A percentile compares a stretch with the other conserved stretches of the same genome.
These are phyloP conservation scores for Lagria hirta DNA, from an alignment of 2,888 invertebrate genomes.

Conservation along the genomic window DNA sequence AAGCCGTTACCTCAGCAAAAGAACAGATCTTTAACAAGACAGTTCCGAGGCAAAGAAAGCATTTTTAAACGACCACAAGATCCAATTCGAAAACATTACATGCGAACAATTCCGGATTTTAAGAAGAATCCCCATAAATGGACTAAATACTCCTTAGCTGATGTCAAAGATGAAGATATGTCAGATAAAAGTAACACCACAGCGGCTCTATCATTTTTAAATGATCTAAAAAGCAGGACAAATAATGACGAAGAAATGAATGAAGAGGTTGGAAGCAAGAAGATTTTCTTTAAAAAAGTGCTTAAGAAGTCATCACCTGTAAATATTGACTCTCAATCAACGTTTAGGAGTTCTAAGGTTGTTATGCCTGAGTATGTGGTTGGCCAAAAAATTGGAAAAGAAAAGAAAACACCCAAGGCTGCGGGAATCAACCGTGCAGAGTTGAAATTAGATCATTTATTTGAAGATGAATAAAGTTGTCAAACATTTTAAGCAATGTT, in stretches of 20 bases:
- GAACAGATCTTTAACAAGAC: conserved; percentile 58
- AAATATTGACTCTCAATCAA: conserved; percentile 50
- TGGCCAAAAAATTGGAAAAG: conserved; percentile 63
- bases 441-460: conserved; percentile 60
- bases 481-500: conserved; percentile 1
- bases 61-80: conserved; percentile 76
- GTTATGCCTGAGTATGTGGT: conserved; percentile 84
- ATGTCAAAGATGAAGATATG: conserved; percentile 74
- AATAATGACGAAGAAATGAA: conserved; percentile 27
- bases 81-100: conserved; percentile 56
- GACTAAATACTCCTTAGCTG: conserved; percentile 76
- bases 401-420: no score
- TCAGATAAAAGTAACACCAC: conserved; percentile 76
- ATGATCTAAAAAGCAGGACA: conserved; percentile 63
- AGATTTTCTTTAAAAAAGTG: conserved; percentile 46
- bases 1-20: conserved; percentile 40
- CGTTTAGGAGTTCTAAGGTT: conserved; percentile 68
- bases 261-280: conserved; percentile 39
- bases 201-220: conserved; percentile 76
- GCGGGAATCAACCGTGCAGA: conserved; percentile 41
- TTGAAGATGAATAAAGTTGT: conserved; percentile 52
- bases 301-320: conserved; percentile 4
- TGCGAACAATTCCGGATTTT: conserved; percentile 57
- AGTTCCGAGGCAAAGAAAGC: conserved; percentile 72
- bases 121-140: conserved; percentile 79